Percentiles rank a stretch among this genome's conserved stretches.
phyloP scores from a whole-genome alignment of 2,888 invertebrate species.

The Barypeithes pellucidus region DNA sequence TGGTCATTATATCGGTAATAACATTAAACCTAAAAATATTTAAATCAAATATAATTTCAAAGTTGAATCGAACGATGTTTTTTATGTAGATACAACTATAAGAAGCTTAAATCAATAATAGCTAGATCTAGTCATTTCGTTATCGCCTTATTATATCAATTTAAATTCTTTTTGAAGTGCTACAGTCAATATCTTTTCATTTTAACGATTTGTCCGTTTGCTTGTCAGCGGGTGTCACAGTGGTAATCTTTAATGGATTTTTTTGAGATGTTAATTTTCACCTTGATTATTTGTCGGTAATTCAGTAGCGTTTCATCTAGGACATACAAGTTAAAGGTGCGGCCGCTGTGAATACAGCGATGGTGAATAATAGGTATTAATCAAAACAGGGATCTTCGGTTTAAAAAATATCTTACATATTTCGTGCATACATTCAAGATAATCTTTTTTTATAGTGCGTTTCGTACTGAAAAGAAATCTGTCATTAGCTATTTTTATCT shows the following conservation, averaged over 20 bases:
- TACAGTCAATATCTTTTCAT: constrained; percentile 22
- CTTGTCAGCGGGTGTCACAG: constrained; percentile 27
- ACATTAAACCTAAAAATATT: neutral
- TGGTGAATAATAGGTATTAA: no score
- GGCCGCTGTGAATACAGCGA: neutral
- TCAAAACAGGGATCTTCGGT: no score
- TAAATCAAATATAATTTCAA: constrained; percentile 11
- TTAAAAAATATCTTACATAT: no score
- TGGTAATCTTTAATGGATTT: constrained; percentile 25
- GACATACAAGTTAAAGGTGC: neutral
- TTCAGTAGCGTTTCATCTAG: constrained; percentile 13
- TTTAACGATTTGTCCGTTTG: constrained; percentile 25
- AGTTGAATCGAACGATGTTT: neutral
- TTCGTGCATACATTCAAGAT: no score
- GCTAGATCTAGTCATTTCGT: constrained; percentile 18
- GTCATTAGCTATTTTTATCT: no score
- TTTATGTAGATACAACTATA: constrained; percentile 15
- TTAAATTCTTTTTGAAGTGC: constrained; percentile 24
- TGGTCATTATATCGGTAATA: neutral
- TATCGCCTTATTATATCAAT: constrained; percentile 22
- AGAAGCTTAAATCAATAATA: constrained; percentile 23
- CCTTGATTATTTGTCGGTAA: constrained; percentile 12
- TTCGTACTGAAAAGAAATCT: no score
- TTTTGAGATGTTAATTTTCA: constrained; percentile 25
- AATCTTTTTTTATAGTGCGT: no score